Evolutionary conservation across 2,888 invertebrate genomes (phyloP).

Genomic region (Amphipoea lucens): DNA sequence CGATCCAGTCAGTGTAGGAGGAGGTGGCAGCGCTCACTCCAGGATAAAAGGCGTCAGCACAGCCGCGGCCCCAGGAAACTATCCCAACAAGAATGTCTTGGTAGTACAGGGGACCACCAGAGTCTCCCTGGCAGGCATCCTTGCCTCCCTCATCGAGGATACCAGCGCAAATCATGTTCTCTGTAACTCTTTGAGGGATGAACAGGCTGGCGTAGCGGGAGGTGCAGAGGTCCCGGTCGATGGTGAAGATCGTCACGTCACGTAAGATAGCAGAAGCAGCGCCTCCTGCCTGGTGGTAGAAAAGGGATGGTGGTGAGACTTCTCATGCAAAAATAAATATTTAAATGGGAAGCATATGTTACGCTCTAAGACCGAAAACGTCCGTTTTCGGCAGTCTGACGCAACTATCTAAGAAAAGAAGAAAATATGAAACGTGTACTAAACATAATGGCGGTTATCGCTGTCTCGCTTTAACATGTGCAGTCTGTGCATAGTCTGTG

Average conservation of each 20-base stretch:
- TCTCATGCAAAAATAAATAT: neutral
- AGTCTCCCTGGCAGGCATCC: slow-evolving; percentile 85
- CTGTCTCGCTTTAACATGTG: too few species aligned
- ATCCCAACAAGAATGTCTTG: slow-evolving; percentile 80
- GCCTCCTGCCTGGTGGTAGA: slow-evolving; percentile 68
- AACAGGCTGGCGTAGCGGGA: slow-evolving; percentile 67
- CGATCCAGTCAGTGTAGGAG: slow-evolving; percentile 76
- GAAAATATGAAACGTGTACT: too few species aligned
- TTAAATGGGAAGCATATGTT: too few species aligned
- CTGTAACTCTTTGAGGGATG: slow-evolving; percentile 64
- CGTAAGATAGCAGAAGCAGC: slow-evolving; percentile 65
- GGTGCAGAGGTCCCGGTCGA: slow-evolving; percentile 73
- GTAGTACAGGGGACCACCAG: slow-evolving; percentile 87
- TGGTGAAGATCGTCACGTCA: slow-evolving; percentile 74
- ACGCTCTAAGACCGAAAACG: neutral
- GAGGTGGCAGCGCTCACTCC: slow-evolving; percentile 85
- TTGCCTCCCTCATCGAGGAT: slow-evolving; percentile 73
- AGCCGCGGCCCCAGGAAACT: slow-evolving; percentile 87
- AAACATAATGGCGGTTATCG: too few species aligned
- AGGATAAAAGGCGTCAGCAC: slow-evolving; percentile 83
- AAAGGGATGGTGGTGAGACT: neutral
- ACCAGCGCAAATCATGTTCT: slow-evolving; percentile 83
- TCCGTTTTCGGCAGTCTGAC: too few species aligned
- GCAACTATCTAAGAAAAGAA: too few species aligned
- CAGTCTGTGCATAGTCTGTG: too few species aligned